These are phyloP conservation scores for Lasius platythorax DNA, from an alignment of 2,888 invertebrate genomes.

Conservation along the genomic window DNA sequence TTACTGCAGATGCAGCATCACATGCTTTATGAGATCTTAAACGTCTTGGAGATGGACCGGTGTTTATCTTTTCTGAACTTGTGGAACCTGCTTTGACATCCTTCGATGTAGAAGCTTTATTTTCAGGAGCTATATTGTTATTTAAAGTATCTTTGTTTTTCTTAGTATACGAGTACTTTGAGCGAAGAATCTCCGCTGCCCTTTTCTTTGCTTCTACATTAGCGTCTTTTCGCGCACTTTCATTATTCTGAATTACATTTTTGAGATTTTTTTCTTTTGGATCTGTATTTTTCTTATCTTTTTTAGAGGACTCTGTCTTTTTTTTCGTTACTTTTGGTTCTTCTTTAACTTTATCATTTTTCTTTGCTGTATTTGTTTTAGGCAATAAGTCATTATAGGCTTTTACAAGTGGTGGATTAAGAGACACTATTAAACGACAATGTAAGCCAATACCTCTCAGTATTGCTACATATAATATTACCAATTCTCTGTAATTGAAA, in stretches of 20 bases:
- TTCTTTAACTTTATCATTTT: conserved; percentile 33
- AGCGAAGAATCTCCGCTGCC: conserved; percentile 77
- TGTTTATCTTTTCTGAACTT: conserved; percentile 9
- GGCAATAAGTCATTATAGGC: conserved; percentile 89
- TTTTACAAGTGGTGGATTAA: conserved; percentile 92
- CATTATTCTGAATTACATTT: conserved; percentile 76
- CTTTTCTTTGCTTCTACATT: conserved; percentile 78
- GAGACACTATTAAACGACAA: conserved; percentile 93
- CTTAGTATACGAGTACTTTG: conserved; percentile 61
- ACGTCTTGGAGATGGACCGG: conserved; percentile 20
- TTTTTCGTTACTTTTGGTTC: conserved; percentile 33
- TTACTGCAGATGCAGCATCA: neutral
- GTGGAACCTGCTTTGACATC: neutral
- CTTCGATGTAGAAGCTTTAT: conserved; percentile 20
- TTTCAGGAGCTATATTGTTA: neutral
- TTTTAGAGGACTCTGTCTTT: conserved; percentile 31
- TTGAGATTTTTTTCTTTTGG: conserved; percentile 58
- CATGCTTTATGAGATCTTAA: conserved; percentile 54
- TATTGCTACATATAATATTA: conserved; percentile 92
- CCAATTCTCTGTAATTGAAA: conserved; percentile 90
- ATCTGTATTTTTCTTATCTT: conserved; percentile 58
- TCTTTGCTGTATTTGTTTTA: conserved; percentile 72
- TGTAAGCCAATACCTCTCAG: conserved; percentile 93
- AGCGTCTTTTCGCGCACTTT: conserved; percentile 64
- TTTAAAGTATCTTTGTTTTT: conserved; percentile 46